phyloP scores from a whole-genome alignment of 2,797 vertebrate genomes.

The Poeciliopsis paucimaculata region DNA sequence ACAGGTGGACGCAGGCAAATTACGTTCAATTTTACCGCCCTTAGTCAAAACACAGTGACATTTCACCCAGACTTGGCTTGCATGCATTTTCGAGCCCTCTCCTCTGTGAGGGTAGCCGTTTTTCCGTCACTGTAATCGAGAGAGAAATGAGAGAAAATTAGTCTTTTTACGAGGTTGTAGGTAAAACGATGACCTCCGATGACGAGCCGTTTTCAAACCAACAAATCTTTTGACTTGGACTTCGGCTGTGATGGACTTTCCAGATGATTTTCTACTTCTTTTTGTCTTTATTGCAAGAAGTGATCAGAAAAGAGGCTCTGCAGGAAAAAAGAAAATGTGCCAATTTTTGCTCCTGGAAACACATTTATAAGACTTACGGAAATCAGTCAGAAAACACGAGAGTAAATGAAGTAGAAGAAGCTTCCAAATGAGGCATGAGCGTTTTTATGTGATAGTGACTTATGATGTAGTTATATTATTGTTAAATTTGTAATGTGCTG shows the following conservation, averaged over 20 bases:
- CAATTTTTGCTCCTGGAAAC: not conserved
- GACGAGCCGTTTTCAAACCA: not conserved
- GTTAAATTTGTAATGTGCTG: not conserved
- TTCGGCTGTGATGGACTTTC: not conserved
- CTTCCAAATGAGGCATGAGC: not conserved
- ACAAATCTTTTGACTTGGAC: not conserved
- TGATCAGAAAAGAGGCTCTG: not conserved
- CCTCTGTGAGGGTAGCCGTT: not conserved
- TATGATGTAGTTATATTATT: not conserved
- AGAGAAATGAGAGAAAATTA: conserved; percentile 10
- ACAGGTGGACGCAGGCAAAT: conserved; percentile 21
- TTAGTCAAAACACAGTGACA: not conserved
- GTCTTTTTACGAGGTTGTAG: not conserved
- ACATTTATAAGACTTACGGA: not conserved
- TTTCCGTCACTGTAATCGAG: conserved; percentile 19
- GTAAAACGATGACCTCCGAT: not conserved
- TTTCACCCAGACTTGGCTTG: not conserved
- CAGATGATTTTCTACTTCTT: not conserved
- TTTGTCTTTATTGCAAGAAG: not conserved
- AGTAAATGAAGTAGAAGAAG: not conserved
- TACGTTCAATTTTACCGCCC: not conserved
- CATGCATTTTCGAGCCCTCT: not conserved
- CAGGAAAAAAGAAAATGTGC: not conserved
- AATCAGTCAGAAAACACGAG: not conserved
- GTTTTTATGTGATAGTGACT: not conserved